phyloP scores from a whole-genome alignment of 1,140 invertebrate genomes.

The Argopecten irradians region DNA sequence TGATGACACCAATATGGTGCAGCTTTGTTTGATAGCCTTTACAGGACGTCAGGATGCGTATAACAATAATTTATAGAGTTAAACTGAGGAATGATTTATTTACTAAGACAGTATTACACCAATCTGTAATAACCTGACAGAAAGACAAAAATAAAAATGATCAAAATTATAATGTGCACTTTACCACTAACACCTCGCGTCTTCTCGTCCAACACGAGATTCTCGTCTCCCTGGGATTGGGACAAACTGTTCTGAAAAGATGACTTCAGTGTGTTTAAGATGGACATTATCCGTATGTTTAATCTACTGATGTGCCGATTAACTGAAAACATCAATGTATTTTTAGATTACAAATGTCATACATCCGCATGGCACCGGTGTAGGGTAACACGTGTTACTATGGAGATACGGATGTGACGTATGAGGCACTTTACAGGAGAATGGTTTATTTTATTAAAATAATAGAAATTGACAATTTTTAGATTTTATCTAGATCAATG shows the following conservation, averaged over 20 bases:
- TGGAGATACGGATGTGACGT: background rate
- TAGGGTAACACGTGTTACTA: background rate
- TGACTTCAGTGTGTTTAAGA: background rate
- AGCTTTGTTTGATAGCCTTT: no score
- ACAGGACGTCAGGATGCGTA: no score
- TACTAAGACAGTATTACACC: no score
- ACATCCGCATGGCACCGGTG: background rate
- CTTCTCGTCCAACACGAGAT: background rate
- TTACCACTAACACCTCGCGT: background rate
- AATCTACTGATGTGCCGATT: background rate
- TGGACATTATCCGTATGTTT: background rate
- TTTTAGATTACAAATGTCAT: background rate
- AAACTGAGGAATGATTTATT: no score
- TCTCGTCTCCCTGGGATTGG: background rate
- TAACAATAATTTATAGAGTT: no score
- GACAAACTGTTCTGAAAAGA: background rate
- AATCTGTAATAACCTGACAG: no score
- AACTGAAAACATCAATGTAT: background rate
- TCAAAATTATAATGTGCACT: no score
- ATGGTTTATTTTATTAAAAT: background rate
- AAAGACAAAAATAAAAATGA: no score
- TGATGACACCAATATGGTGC: no score
- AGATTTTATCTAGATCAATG: background rate
- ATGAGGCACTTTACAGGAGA: background rate
- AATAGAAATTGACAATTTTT: background rate